phyloP scores from a whole-genome alignment of 2,797 vertebrate species.

The Fistularia tabacaria region DNA sequence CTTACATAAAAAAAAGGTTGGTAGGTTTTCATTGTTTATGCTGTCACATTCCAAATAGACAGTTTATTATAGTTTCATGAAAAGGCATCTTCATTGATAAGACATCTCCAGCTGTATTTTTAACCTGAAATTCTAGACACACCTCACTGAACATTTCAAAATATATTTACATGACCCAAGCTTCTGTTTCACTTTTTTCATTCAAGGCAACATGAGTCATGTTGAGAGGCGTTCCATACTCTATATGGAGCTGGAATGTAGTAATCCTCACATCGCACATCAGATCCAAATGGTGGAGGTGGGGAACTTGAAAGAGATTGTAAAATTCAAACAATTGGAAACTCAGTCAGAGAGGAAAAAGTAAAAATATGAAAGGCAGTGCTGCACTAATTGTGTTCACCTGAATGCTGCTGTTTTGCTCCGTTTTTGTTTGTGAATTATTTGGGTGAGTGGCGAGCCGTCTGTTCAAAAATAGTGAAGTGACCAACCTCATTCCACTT shows the following conservation, averaged over 20 bases:
- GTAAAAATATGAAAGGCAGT: not conserved
- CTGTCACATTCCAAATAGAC: too few relatives aligned
- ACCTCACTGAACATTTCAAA: too few relatives aligned
- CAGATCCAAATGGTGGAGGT: constrained; percentile 1
- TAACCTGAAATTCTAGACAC: too few relatives aligned
- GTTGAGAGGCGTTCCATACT: constrained; percentile 45
- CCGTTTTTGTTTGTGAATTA: constrained; percentile 1
- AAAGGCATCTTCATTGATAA: too few relatives aligned
- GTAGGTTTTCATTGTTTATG: too few relatives aligned
- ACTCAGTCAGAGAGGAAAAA: constrained; percentile 10
- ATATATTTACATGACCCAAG: too few relatives aligned
- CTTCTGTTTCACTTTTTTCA: too few relatives aligned
- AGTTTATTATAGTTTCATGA: too few relatives aligned
- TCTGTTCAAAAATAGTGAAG: not conserved
- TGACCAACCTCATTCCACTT: constrained; percentile 20
- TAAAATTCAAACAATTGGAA: constrained; percentile 4
- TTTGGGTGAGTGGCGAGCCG: too few relatives aligned
- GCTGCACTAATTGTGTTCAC: not conserved
- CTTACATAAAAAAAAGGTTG: too few relatives aligned
- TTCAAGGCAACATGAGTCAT: constrained; percentile 38
- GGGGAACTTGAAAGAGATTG: constrained; percentile 26
- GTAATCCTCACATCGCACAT: constrained; percentile 31
- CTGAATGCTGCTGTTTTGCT: constrained; percentile 15
- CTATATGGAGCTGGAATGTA: constrained; percentile 59
- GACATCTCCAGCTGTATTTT: too few relatives aligned